Evolutionary conservation across 1,140 invertebrate species (phyloP).

Genomic region (Lycorma delicatula): DNA sequence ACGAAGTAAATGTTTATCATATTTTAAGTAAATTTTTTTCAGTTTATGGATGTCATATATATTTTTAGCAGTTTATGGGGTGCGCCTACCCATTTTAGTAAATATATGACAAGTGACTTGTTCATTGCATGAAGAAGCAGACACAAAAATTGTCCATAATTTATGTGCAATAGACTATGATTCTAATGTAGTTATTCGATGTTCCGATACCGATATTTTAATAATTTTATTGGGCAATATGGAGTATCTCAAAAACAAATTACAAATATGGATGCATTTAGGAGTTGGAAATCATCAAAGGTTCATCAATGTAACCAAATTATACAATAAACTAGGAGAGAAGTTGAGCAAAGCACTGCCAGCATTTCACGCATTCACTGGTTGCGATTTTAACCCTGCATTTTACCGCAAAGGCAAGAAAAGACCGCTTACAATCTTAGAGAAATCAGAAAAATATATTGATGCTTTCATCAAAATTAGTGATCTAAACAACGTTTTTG

Average conservation of each 20-base stretch:
- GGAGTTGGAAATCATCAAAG: slow-evolving; percentile 27
- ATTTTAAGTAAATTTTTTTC: too few relatives aligned
- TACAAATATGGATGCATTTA: slow-evolving; percentile 25
- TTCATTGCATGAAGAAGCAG: too few relatives aligned
- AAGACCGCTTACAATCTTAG: slow-evolving; percentile 27
- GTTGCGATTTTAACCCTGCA: slow-evolving; percentile 38
- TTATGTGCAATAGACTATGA: too few relatives aligned
- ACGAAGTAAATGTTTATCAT: too few relatives aligned
- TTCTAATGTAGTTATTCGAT: too few relatives aligned
- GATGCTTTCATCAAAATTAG: slow-evolving; percentile 17
- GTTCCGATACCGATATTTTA: slow-evolving; percentile 21
- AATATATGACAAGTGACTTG: too few relatives aligned
- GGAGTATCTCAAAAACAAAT: not conserved
- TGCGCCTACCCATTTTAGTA: too few relatives aligned
- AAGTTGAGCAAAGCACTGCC: slow-evolving; percentile 28
- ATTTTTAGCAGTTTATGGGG: too few relatives aligned
- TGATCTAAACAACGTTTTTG: too few relatives aligned
- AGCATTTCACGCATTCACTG: slow-evolving; percentile 37
- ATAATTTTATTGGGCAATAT: slow-evolving; percentile 23
- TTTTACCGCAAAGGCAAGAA: slow-evolving; percentile 31
- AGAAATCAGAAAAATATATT: slow-evolving; percentile 21
- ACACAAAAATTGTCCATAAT: too few relatives aligned
- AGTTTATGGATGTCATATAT: too few relatives aligned
- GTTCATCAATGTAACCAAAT: slow-evolving; percentile 26
- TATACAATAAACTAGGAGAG: slow-evolving; percentile 29